Evolutionary conservation across 2,797 vertebrate species (phyloP), one percentile per base, ranked within the genome.

Genomic region (Hyperoplus lanceolatus): DNA sequence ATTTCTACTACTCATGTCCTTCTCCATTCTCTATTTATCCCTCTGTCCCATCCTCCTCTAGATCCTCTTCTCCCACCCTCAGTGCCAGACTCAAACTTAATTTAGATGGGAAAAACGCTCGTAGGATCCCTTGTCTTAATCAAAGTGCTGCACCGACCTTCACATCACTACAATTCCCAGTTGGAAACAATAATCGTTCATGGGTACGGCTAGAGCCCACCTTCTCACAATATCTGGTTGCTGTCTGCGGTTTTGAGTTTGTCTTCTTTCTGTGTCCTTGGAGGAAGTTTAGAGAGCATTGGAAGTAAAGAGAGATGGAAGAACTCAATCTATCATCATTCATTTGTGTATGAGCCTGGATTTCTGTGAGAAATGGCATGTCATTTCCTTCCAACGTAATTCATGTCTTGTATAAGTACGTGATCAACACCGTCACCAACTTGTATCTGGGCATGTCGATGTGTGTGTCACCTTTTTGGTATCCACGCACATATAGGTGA

Each of bases 91-190:
- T 60, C 21, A 13, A 49, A 75, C 75, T 90, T 87, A 79, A 87
- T 90, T 83, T 91, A 87, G 79, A 75, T 14, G 43, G 51, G 55
- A 82, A 83, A 90, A 90, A 84, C 68, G 69, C 72, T 76, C 72
- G 14, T 68, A 76, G 68, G 73, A 90, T 79, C 57, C 48, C 29
- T 67, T 1, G 56, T 86, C 50, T 89, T 84, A 88, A 89, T 87
- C 78, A 90, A 91, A 87, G 77, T 80, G 64, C 73, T 41, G 55
- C 15, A 42, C 70, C 55, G 65, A 88, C 82, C 82, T 90, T 91
- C 84, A 74, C 70, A 78, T 43, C 62, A 43, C 56, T 79, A 54
- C 54, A 63, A 21, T 29, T 73, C 82, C 75, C 77, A 39, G 59
- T 10, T 73, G 79, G 72, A 81, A 78, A 86, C 68, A 70, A 73